Percentiles rank a stretch among this genome's conserved stretches.
Evolutionary conservation across 2,888 invertebrate species (phyloP).

Genomic region (Phania funesta): DNA sequence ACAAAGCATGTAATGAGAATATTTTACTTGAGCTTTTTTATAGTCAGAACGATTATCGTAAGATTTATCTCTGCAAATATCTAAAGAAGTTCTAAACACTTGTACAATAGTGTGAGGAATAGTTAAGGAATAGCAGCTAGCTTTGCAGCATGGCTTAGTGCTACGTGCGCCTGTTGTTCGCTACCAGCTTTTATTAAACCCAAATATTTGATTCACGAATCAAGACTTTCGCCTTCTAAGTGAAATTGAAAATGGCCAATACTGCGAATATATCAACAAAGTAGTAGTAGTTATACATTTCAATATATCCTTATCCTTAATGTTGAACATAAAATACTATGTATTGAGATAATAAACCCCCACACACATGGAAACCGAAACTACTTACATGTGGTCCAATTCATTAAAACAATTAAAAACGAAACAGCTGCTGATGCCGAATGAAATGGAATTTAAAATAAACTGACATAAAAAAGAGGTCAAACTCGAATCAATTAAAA

Average conservation of each 20-base stretch:
- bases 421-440: slow-evolving; percentile 45
- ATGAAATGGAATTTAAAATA: slow-evolving; percentile 28
- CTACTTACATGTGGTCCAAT: neutral
- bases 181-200: no score
- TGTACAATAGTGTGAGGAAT: no score
- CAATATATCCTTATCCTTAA: slow-evolving; percentile 39
- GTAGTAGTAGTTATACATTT: neutral
- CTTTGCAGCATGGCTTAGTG: no score
- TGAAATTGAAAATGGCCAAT: neutral
- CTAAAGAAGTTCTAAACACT: no score
- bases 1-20: no score
- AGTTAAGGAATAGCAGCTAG: no score
- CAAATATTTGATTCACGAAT: no score
- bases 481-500: slow-evolving; percentile 31
- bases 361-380: neutral
- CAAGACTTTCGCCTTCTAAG: neutral
- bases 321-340: slow-evolving; percentile 40
- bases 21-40: no score
- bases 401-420: neutral
- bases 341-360: slow-evolving; percentile 49
- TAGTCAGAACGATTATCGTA: no score
- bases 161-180: no score
- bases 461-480: slow-evolving; percentile 37
- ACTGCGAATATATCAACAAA: neutral
- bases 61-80: no score